Evolutionary conservation across 2,113 vertebrate genomes (phyloP).

Genomic region (Dermatemys mawii): DNA sequence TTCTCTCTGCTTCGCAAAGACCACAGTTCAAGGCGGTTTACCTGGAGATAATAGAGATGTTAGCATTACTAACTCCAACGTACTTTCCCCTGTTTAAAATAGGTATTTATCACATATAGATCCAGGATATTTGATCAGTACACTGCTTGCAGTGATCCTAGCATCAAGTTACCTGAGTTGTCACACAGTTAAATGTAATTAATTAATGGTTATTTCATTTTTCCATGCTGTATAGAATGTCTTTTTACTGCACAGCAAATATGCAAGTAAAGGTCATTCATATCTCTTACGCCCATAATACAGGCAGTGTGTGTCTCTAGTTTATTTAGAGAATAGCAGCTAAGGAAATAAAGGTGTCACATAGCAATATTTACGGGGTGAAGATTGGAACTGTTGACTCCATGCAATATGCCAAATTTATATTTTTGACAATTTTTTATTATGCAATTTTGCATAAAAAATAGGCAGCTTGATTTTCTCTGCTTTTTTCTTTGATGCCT

Average conservation of each 20-base stretch:
- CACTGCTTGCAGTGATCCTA: background rate
- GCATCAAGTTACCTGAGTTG: background rate
- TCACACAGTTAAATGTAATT: background rate
- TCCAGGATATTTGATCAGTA: background rate
- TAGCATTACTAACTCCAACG: too few species aligned
- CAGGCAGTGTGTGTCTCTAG: background rate
- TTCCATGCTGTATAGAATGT: background rate
- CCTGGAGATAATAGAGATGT: too few species aligned
- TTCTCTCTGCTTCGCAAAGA: too few species aligned
- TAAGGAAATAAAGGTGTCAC: background rate
- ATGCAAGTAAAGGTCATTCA: background rate
- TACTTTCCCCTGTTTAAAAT: too few species aligned
- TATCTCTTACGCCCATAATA: background rate
- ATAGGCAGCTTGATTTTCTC: background rate
- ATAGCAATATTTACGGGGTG: background rate
- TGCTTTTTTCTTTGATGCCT: background rate
- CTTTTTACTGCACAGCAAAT: too few species aligned
- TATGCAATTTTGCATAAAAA: background rate
- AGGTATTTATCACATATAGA: too few species aligned
- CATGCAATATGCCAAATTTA: background rate
- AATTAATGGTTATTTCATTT: background rate
- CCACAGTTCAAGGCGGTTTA: too few species aligned
- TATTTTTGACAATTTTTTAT: too few species aligned
- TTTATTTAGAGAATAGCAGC: background rate
- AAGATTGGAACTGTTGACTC: background rate